A percentile compares a stretch with the other conserved stretches of the same genome.
phyloP scores from a whole-genome alignment of 2,888 invertebrate genomes.

The Platynereis dumerilii region DNA sequence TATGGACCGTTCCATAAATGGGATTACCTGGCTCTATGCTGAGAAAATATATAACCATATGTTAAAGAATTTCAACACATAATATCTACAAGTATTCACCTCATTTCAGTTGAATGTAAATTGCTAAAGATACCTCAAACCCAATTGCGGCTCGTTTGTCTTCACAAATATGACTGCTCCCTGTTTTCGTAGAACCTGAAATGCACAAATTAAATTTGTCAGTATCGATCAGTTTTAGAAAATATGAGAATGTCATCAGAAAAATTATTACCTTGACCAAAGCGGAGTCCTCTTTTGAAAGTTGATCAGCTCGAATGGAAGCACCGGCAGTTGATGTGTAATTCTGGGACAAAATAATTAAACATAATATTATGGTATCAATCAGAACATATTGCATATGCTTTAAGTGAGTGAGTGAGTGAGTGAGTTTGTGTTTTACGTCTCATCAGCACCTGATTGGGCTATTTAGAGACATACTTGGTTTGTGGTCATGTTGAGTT shows the following conservation, averaged over 20 bases:
- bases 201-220: no score
- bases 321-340: slow-evolving; percentile 1
- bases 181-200: slow-evolving; percentile 21
- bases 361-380: no score
- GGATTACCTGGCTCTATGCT: slow-evolving; percentile 60
- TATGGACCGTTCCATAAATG: slow-evolving; percentile 61
- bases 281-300: background rate
- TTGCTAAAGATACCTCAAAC: slow-evolving; percentile 35
- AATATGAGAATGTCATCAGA: no score
- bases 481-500: no score
- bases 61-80: background rate
- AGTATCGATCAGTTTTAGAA: no score
- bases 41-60: background rate
- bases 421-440: no score
- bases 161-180: slow-evolving; percentile 64
- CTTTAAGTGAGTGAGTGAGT: no score
- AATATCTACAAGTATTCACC: background rate
- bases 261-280: slow-evolving; percentile 4
- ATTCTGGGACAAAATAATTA: no score
- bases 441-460: no score
- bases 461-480: no score
- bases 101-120: background rate
- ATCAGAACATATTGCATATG: no score
- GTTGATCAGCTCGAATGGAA: background rate
- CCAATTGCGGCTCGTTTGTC: slow-evolving; percentile 61